These are phyloP conservation scores for Coregonus clupeaformis DNA, from an alignment of 2,113 vertebrate genomes.

Conservation along the genomic window DNA sequence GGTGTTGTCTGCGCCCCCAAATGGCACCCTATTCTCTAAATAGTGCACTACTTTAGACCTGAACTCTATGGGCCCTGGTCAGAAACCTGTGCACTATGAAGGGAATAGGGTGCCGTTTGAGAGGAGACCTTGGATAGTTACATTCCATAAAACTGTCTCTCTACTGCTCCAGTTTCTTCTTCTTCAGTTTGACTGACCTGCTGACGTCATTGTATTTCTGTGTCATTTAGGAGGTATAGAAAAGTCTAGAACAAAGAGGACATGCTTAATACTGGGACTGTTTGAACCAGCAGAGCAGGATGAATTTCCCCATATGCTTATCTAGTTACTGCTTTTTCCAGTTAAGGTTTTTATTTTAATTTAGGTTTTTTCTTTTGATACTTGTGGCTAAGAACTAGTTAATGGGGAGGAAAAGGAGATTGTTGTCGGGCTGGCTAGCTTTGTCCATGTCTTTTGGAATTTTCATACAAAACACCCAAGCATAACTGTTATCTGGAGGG, in stretches of 20 bases:
- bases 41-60: too few relatives aligned
- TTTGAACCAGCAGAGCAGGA: slow-evolving; percentile 59
- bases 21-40: too few relatives aligned
- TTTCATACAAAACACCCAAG: slow-evolving; percentile 67
- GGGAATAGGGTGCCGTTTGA: too few relatives aligned
- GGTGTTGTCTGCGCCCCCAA: slow-evolving; percentile 21
- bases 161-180: slow-evolving; percentile 50
- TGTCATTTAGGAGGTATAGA: slow-evolving; percentile 59
- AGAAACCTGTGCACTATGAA: too few relatives aligned
- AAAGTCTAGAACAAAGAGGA: slow-evolving; percentile 54
- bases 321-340: slow-evolving; percentile 60
- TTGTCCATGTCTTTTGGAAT: slow-evolving; percentile 64
- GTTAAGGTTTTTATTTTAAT: slow-evolving; percentile 44
- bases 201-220: slow-evolving; percentile 53
- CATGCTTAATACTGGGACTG: slow-evolving; percentile 9
- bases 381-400: slow-evolving; percentile 65
- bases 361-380: slow-evolving; percentile 51
- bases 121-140: slow-evolving; percentile 37
- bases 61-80: too few relatives aligned
- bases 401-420: slow-evolving; percentile 43
- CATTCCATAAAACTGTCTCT: slow-evolving; percentile 67
- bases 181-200: slow-evolving; percentile 37
- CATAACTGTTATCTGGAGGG: slow-evolving; percentile 65
- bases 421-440: slow-evolving; percentile 52
- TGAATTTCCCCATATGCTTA: slow-evolving; percentile 45